Evolutionary conservation across 2,888 invertebrate species (phyloP).

Genomic region (Helicoverpa assulta): DNA sequence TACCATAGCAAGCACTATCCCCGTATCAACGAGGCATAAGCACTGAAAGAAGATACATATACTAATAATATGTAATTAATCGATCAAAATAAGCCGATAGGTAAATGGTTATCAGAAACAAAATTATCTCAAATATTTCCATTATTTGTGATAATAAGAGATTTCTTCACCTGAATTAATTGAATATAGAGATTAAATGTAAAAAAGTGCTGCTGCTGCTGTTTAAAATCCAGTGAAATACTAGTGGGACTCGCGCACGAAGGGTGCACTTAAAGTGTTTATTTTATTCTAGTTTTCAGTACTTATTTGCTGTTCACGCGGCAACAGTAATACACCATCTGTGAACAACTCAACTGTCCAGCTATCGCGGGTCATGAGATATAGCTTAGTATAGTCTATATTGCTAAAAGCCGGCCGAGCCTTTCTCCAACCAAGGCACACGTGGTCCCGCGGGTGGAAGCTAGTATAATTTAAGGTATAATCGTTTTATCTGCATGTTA

Average conservation of each 20-base stretch:
- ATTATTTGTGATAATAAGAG: constrained; percentile 38
- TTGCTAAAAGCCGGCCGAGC: too few species aligned
- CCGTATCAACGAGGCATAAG: constrained; percentile 4
- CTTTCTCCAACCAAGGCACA: too few species aligned
- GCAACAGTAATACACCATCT: too few species aligned
- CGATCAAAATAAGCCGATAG: constrained; percentile 60
- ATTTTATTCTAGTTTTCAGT: too few species aligned
- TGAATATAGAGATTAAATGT: neutral
- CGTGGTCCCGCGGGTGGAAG: too few species aligned
- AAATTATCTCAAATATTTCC: constrained; percentile 55
- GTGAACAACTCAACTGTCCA: too few species aligned
- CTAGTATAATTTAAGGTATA: neutral
- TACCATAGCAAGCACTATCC: constrained; percentile 41
- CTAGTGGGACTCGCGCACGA: too few species aligned
- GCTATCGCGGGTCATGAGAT: too few species aligned
- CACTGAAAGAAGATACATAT: constrained; percentile 23
- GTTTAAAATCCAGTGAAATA: too few species aligned
- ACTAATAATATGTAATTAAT: constrained; percentile 50
- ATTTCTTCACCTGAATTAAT: constrained; percentile 3
- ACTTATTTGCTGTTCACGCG: too few species aligned
- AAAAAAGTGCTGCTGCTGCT: neutral
- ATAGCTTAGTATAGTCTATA: too few species aligned
- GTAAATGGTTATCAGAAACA: constrained; percentile 46
- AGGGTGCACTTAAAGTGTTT: too few species aligned
- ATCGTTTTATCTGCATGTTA: constrained; percentile 15